Conservation (phyloP, 2,888 invertebrate genomes). For the Aleiodes testaceus region DNA sequence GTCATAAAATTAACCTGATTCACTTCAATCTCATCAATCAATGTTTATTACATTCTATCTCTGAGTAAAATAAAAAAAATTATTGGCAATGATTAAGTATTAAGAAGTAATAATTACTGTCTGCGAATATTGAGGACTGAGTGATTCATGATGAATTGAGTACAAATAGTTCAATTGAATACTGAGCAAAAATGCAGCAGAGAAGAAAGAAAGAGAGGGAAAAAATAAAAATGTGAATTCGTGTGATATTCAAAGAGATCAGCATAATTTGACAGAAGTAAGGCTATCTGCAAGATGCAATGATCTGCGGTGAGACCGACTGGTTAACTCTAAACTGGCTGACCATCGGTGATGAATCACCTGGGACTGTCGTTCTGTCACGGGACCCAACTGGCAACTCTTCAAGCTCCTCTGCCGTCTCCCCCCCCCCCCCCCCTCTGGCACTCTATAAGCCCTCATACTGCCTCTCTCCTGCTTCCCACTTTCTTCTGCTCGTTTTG, state of each 20-base stretch:
- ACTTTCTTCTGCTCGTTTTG: conserved; percentile 32
- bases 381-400: conserved; percentile 34
- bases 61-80: no score
- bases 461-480: not conserved
- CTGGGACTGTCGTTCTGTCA: conserved; percentile 53
- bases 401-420: not conserved
- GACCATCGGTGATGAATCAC: conserved; percentile 55
- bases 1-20: conserved; percentile 30
- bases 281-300: conserved; percentile 46
- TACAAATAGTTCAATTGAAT: no score
- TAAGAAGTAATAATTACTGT: no score
- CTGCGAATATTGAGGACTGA: no score
- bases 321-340: conserved; percentile 49
- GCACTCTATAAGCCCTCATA: conserved; percentile 14
- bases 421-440: not conserved
- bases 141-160: no score
- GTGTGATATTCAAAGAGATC: not conserved
- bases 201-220: no score
- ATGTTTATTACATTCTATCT: not conserved
- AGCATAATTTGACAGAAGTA: conserved; percentile 52
- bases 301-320: conserved; percentile 46
- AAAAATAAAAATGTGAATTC: no score
- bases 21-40: conserved; percentile 20
- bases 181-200: no score
- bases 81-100: no score